These are phyloP conservation scores for Lophius americanus DNA, from an alignment of 2,797 vertebrate genomes.

Conservation along the genomic window DNA sequence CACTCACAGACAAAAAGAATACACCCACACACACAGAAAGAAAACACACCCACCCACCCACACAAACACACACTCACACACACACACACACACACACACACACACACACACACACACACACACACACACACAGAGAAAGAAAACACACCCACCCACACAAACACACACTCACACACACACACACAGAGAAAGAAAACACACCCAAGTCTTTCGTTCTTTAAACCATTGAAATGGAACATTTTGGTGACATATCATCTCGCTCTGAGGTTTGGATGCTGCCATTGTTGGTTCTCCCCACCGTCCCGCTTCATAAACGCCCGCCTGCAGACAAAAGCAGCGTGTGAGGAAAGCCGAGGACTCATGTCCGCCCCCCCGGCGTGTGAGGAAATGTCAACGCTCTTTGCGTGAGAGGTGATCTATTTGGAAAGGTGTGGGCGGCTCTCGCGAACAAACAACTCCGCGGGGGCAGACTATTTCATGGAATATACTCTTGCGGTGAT, in stretches of 20 bases:
- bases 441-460: conserved; percentile 40
- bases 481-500: conserved; percentile 22
- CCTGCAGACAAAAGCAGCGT: conserved; percentile 44
- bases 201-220: too few relatives aligned
- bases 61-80: too few relatives aligned
- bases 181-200: too few relatives aligned
- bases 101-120: too few relatives aligned
- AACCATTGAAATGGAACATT: too few relatives aligned
- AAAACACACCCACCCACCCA: too few relatives aligned
- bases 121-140: too few relatives aligned
- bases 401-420: conserved; percentile 67
- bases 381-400: conserved; percentile 65
- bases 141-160: too few relatives aligned
- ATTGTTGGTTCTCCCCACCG: conserved; percentile 40
- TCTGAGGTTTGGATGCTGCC: conserved; percentile 23
- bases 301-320: conserved; percentile 46
- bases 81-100: too few relatives aligned
- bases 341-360: conserved; percentile 59
- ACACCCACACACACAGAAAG: too few relatives aligned
- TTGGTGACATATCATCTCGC: conserved; percentile 38
- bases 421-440: conserved; percentile 68
- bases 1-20: too few relatives aligned
- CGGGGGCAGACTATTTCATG: not conserved
- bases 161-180: too few relatives aligned
- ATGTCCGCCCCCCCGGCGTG: conserved; percentile 46